Conservation (phyloP, 2,888 invertebrate genomes). For the Catocala nupta region DNA sequence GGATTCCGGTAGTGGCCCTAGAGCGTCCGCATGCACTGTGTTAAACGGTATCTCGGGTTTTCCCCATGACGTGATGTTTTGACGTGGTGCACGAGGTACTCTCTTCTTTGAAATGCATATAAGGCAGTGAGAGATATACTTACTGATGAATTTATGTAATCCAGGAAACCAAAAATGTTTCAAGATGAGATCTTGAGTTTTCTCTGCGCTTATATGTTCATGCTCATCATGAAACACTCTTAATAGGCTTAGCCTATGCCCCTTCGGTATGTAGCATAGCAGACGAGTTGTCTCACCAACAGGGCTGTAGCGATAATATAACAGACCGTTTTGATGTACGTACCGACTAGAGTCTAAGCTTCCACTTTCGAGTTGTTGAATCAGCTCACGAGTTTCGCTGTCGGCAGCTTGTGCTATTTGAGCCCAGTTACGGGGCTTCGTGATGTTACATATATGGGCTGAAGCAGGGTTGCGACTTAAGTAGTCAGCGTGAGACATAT, state of each 20-base stretch:
- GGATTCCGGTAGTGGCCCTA: conserved; percentile 35
- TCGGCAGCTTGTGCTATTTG: conserved; percentile 21
- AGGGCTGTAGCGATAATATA: conserved; percentile 17
- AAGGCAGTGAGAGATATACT: conserved; percentile 18
- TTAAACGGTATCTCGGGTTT: too few species aligned
- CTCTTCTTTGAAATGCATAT: conserved; percentile 28
- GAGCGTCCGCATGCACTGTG: too few species aligned
- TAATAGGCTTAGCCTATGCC: conserved; percentile 42
- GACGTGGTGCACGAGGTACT: conserved; percentile 28
- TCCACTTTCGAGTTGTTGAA: not conserved
- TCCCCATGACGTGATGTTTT: too few species aligned
- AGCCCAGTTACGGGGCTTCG: conserved; percentile 35
- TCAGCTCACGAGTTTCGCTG: not conserved
- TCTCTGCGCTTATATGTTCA: not conserved
- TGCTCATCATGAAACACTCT: conserved; percentile 8
- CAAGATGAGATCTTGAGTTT: conserved; percentile 2
- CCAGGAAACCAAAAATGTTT: conserved; percentile 41
- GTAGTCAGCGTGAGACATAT: conserved; percentile 43
- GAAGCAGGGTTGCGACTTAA: conserved; percentile 38
- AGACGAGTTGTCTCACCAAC: conserved; percentile 36
- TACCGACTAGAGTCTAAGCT: not conserved
- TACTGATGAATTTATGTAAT: conserved; percentile 8
- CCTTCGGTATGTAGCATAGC: conserved; percentile 47
- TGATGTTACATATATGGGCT: conserved; percentile 5
- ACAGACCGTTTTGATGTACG: conserved; percentile 7